Base-by-base conservation (phyloP, 2,797 vertebrate genomes). In the Dicrostonyx torquatus region DNA sequence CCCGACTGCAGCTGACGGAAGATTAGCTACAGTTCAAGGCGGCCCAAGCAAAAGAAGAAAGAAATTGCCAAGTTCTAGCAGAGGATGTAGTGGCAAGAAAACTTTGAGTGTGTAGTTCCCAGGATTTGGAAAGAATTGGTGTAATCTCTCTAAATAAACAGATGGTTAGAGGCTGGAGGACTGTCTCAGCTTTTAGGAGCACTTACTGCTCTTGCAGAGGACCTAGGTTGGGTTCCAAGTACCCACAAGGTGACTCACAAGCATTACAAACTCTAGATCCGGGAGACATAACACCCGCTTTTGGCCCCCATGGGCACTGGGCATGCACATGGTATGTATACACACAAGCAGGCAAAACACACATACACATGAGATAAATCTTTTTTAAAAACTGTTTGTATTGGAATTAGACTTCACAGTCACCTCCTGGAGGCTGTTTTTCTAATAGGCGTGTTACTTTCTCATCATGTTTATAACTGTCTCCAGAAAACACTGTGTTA, bases 1-100 rank as follows among this genome's bases (percentile, higher is more conserved):
- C 97, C 98, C 98, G 97, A 98, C 98, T 96, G 50, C 98, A 98
- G 98, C 97, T 97, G 94, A 98, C 97, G 98, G 98, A 98, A 98
- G 98, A 95, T 98, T 98, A 98, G 98, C 98, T 98, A 95, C 98
- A 97, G 97, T 97, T 96, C 97, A 87, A 97, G 98, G 90, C 70
- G 95, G n/a, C 92, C 82, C 62, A 53, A 87, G 83, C 88, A 95
- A 73, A 96, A 95, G 98, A 90, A 92, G 95, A 97, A 97, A 98
- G 93, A 98, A 98, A 98, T 97, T 75, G 34, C 83, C 72, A 93
- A 98, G 96, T 98, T 96, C 75, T 98, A 94, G 98, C 97, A 87
- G 26, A 93, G 66, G 66, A 53, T 24, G 15, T 13, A 72, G 55
- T 58, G 37, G n/a, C 89, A 91, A 93, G 34, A 86, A 76, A 43